These are phyloP conservation scores for Muscina levida DNA, from an alignment of 2,888 invertebrate species.

Conservation along the genomic window DNA sequence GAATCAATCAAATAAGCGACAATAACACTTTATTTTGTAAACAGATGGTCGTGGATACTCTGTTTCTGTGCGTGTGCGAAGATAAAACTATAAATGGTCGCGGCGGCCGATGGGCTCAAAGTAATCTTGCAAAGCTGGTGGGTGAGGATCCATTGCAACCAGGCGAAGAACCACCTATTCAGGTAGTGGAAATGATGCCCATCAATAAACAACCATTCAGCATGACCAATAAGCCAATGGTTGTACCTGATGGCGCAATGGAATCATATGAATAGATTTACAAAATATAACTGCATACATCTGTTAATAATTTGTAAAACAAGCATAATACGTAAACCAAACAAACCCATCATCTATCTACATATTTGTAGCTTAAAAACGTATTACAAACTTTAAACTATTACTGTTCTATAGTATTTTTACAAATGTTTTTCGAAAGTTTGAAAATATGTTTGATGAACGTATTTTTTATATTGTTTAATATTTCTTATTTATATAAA, in stretches of 20 bases:
- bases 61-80: slow-evolving; percentile 96
- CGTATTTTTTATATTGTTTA: too few species aligned
- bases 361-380: too few species aligned
- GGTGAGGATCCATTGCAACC: slow-evolving; percentile 80
- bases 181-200: slow-evolving; percentile 79
- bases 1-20: not conserved
- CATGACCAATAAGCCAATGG: slow-evolving; percentile 69
- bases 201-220: slow-evolving; percentile 80
- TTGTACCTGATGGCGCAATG: slow-evolving; percentile 65
- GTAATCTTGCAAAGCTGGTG: slow-evolving; percentile 82
- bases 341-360: too few species aligned
- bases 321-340: too few species aligned
- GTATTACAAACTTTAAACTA: not conserved
- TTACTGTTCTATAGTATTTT: not conserved
- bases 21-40: slow-evolving; percentile 1
- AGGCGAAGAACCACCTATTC: slow-evolving; percentile 78
- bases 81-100: slow-evolving; percentile 91
- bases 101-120: slow-evolving; percentile 84
- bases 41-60: slow-evolving; percentile 95
- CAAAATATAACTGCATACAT: not conserved
- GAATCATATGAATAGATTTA: slow-evolving; percentile 68
- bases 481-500: too few species aligned
- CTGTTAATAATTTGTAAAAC: too few species aligned
- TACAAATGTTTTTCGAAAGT: too few species aligned
- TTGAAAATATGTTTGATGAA: too few species aligned